Percentiles rank a stretch among this genome's conserved stretches.
phyloP scores from a whole-genome alignment of 2,888 invertebrate genomes.

The Yponomeuta evonymella region DNA sequence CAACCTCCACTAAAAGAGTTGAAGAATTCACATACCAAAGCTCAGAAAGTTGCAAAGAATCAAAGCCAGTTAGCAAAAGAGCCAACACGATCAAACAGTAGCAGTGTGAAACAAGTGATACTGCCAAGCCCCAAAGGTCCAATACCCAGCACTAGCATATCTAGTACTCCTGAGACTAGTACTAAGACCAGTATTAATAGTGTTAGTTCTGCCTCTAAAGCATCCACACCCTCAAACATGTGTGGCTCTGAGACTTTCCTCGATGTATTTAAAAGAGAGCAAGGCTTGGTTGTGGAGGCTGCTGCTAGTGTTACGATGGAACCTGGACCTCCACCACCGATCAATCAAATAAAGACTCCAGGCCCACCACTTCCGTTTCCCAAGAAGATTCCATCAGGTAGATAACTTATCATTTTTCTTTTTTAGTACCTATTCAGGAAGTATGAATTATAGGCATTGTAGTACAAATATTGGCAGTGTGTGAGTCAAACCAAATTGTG shows the following conservation, averaged over 20 bases:
- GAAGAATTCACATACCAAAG: conserved; percentile 54
- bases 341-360: conserved; percentile 16
- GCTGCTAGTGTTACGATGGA: conserved; percentile 46
- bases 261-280: conserved; percentile 70
- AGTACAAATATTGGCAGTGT: not conserved
- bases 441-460: not conserved
- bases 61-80: conserved; percentile 40
- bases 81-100: conserved; percentile 32
- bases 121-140: conserved; percentile 43
- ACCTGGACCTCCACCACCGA: conserved; percentile 26
- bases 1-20: conserved; percentile 33
- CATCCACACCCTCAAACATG: conserved; percentile 1
- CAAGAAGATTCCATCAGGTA: conserved; percentile 34
- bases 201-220: conserved; percentile 41
- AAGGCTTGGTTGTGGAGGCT: conserved; percentile 44
- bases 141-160: conserved; percentile 30
- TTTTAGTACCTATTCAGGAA: conserved; percentile 17
- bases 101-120: conserved; percentile 38
- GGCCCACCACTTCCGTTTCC: not conserved
- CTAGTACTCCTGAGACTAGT: conserved; percentile 26
- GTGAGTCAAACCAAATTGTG: too few relatives aligned
- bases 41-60: conserved; percentile 44
- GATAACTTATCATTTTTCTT: conserved; percentile 9
- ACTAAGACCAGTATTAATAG: conserved; percentile 61
- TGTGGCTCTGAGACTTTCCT: conserved; percentile 53